Evolutionary conservation across 2,113 vertebrate genomes (phyloP), one percentile per base, ranked within the genome.

Genomic region (Rhea pennata): DNA sequence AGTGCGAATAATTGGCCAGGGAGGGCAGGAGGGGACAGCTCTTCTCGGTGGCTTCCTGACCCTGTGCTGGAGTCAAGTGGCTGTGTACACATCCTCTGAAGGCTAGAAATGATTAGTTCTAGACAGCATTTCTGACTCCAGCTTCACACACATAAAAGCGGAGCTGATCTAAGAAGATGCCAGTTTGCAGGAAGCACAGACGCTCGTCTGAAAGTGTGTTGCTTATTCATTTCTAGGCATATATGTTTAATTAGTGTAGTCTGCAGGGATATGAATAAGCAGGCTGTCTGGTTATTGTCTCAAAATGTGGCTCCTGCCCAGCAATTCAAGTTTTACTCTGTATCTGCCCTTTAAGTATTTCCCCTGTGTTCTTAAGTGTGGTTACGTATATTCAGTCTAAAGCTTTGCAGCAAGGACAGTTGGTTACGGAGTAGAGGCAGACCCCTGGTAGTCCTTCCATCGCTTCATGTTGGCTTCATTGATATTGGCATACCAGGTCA

Each of bases 361-460:
- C 53, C 58, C 29, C 17, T 0, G 0, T 72, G 56, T 12, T n/a
- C 39, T 78, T 51, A 17, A 76, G 64, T 0, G 1, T 53, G 74
- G 17, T 46, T 56, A 7, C 1, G 2, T 58, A 5, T 78, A 17
- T 59, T 50, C 26, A 9, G 0, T 12, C 39, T 64, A 33, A 85
- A 29, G 50, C 70, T 92, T 36, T 69, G 87, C 81, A 50, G 29
- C 10, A 5, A 29, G 70, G 61, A 31, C 8, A 0, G 39, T 15
- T 65, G 54, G n/a, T 42, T 12, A 3, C 0, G 0, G 50, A 26
- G 7, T 0, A 9, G 19, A 23, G 39, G 12, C 89, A 51, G 54
- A 16, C 58, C 59, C 74, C 33, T 3, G 27, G 16, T 2, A 7
- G 39, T 33, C 44, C 39, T 82, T 56, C 17, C n/a, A 72, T 33